phyloP scores from a whole-genome alignment of 2,797 vertebrate genomes.

The Gambusia yucatana region DNA sequence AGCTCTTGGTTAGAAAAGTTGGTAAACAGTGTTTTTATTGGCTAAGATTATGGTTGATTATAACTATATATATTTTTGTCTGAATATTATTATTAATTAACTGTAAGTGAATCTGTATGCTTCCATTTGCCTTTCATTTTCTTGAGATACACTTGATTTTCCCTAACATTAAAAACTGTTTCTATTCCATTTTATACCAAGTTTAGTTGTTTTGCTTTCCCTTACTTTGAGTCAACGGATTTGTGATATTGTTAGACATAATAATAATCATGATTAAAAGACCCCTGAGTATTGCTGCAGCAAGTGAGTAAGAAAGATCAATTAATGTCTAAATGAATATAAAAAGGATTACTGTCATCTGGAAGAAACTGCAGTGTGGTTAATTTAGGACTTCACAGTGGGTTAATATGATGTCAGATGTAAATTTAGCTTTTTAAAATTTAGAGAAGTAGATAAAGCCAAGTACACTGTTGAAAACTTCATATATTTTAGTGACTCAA shows the following conservation, averaged over 20 bases:
- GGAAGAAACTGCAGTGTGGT: background rate
- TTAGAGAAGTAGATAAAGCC: background rate
- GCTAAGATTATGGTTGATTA: constrained; percentile 67
- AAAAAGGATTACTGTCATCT: background rate
- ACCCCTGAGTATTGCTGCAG: background rate
- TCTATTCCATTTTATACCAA: background rate
- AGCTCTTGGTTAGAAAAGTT: constrained; percentile 69
- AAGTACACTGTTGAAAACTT: background rate
- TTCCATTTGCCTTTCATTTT: background rate
- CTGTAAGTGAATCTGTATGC: background rate
- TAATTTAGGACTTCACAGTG: background rate
- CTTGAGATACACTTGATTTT: background rate
- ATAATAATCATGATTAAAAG: background rate
- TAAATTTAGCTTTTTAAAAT: background rate
- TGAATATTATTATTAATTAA: background rate
- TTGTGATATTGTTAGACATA: background rate
- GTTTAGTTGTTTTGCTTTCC: background rate
- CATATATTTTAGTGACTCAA: background rate
- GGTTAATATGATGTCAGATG: background rate
- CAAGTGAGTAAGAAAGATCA: background rate
- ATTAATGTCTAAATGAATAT: background rate
- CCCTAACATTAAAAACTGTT: background rate
- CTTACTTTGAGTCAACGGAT: background rate
- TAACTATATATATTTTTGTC: constrained; percentile 1
- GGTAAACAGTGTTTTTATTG: constrained; percentile 71